Percentiles rank a stretch among this genome's conserved stretches.
These are phyloP conservation scores for Bos indicus DNA, from an alignment of 2,113 vertebrate species.

Conservation along the genomic window DNA sequence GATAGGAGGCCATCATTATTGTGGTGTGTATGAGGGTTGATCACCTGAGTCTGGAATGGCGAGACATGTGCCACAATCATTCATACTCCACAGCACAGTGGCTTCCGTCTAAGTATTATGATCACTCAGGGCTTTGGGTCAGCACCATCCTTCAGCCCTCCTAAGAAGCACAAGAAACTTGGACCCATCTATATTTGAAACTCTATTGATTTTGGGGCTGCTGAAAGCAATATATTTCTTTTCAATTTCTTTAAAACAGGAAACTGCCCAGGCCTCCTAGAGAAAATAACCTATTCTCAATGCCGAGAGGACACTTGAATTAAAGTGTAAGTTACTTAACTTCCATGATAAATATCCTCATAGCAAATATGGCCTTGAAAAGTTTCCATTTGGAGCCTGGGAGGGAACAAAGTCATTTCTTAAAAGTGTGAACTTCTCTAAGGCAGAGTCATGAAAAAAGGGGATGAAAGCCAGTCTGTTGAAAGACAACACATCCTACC, in stretches of 20 bases:
- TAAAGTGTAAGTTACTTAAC: constrained; percentile 57
- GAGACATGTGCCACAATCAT: background rate
- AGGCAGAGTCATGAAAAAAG: constrained; percentile 13
- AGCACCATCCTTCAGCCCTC: constrained; percentile 33
- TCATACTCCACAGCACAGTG: background rate
- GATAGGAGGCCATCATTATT: background rate
- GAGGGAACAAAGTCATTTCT: constrained; percentile 30
- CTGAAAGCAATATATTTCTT: constrained; percentile 61
- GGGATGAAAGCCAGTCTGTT: background rate
- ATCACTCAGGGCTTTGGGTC: constrained; percentile 38
- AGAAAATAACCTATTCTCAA: constrained; percentile 57
- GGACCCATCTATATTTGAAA: constrained; percentile 43
- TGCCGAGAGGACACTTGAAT: constrained; percentile 47
- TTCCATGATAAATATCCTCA: constrained; percentile 49
- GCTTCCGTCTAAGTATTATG: background rate
- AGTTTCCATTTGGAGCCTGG: constrained; percentile 22
- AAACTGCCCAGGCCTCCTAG: background rate
- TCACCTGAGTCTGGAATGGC: background rate
- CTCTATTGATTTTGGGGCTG: constrained; percentile 57
- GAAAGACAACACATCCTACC: background rate
- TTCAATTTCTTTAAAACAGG: constrained; percentile 61
- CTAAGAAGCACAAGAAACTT: constrained; percentile 17
- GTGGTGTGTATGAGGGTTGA: background rate
- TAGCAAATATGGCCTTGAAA: constrained; percentile 49
- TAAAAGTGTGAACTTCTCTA: constrained; percentile 18